phyloP scores from a whole-genome alignment of 2,113 vertebrate genomes.

The Sebastes schlegelii region DNA sequence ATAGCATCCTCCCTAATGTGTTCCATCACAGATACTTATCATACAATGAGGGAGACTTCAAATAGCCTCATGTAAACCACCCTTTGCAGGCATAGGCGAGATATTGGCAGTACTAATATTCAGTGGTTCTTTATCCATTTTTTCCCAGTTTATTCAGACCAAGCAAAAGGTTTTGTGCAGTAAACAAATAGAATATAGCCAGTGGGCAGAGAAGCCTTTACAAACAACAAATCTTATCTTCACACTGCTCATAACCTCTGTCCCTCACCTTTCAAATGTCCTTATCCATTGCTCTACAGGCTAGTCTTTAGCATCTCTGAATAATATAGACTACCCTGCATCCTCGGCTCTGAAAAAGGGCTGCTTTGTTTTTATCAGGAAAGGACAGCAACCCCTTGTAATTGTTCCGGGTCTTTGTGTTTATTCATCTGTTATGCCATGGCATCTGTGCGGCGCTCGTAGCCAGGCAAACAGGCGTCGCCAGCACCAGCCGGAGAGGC shows the following conservation, averaged over 20 bases:
- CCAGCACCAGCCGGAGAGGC: slow-evolving; percentile 62
- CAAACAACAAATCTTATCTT: slow-evolving; percentile 41
- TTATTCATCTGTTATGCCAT: slow-evolving; percentile 80
- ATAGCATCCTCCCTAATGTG: slow-evolving; percentile 42
- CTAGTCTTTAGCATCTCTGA: slow-evolving; percentile 52
- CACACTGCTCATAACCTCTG: slow-evolving; percentile 20
- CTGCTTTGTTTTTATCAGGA: slow-evolving; percentile 66
- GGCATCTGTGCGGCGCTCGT: slow-evolving; percentile 54
- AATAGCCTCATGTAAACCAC: slow-evolving; percentile 37
- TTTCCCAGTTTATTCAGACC: slow-evolving; percentile 40
- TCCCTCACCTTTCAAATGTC: slow-evolving; percentile 25
- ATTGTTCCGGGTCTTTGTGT: slow-evolving; percentile 72
- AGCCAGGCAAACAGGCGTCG: slow-evolving; percentile 62
- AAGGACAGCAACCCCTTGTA: slow-evolving; percentile 71
- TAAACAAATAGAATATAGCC: slow-evolving; percentile 45
- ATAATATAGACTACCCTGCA: slow-evolving; percentile 41
- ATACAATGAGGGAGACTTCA: slow-evolving; percentile 31
- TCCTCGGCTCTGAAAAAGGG: slow-evolving; percentile 48
- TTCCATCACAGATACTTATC: slow-evolving; percentile 39
- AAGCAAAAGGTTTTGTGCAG: slow-evolving; percentile 35
- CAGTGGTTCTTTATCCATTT: slow-evolving; percentile 21
- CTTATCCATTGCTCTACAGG: slow-evolving; percentile 3
- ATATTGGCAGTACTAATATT: slow-evolving; percentile 33
- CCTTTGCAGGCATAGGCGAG: slow-evolving; percentile 32
- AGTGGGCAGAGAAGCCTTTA: slow-evolving; percentile 51